phyloP scores from a whole-genome alignment of 2,888 invertebrate species.

The Crioceris asparagi region DNA sequence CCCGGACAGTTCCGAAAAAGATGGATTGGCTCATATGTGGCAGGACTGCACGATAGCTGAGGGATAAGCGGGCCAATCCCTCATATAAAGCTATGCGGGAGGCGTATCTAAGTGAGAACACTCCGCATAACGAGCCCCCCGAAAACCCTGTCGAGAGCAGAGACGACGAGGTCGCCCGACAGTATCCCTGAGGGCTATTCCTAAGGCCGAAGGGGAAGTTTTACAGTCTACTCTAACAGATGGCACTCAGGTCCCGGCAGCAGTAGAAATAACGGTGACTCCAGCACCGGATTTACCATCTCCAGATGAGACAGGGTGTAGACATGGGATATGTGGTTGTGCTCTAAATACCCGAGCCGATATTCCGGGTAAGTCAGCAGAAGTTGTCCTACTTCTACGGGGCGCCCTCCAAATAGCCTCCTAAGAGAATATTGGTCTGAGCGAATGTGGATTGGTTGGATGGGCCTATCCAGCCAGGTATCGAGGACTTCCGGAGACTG shows the following conservation, averaged over 20 bases:
- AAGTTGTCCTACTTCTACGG: too few species aligned
- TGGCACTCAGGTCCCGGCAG: not conserved
- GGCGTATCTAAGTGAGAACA: not conserved
- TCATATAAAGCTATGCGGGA: not conserved
- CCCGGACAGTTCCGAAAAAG: not conserved
- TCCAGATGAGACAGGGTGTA: too few species aligned
- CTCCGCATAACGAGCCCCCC: not conserved
- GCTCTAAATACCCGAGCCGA: too few species aligned
- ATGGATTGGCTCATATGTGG: not conserved
- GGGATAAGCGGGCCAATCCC: not conserved
- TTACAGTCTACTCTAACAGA: not conserved
- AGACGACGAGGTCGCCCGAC: not conserved
- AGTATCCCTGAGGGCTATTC: not conserved
- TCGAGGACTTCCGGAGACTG: conserved; percentile 14
- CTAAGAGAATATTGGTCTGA: too few species aligned
- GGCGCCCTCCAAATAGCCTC: too few species aligned
- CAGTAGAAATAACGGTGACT: not conserved
- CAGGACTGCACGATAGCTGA: not conserved
- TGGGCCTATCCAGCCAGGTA: not conserved
- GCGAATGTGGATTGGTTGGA: conserved; percentile 17
- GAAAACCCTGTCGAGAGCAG: not conserved
- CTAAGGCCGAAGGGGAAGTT: not conserved
- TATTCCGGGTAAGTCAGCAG: too few species aligned
- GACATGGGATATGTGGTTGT: too few species aligned
- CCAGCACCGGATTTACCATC: too few species aligned